Conservation (phyloP, 2,113 vertebrate genomes). For the Daboia siamensis region DNA sequence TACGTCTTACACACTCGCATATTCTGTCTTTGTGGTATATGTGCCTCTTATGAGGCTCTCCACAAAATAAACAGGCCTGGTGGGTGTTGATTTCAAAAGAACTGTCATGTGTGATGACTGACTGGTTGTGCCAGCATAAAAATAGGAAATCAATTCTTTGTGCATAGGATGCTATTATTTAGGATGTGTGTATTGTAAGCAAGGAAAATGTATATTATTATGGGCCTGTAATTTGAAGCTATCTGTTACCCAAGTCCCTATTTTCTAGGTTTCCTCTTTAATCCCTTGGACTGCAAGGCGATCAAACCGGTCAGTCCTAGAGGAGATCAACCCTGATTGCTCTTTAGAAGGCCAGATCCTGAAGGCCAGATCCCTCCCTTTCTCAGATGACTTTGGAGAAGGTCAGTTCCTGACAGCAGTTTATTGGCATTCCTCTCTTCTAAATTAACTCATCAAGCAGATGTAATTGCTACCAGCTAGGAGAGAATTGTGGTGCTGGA, state of each 20-base stretch:
- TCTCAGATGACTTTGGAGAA: too few relatives aligned
- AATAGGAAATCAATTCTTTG: neutral
- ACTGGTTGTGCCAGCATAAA: neutral
- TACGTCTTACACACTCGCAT: neutral
- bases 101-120: neutral
- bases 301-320: too few relatives aligned
- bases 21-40: neutral
- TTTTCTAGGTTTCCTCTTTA: neutral
- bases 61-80: neutral
- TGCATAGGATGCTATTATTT: neutral
- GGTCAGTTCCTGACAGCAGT: too few relatives aligned
- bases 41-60: neutral
- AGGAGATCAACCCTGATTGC: too few relatives aligned
- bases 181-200: neutral
- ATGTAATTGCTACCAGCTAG: too few relatives aligned
- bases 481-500: too few relatives aligned
- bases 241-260: neutral
- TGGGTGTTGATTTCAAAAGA: neutral
- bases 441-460: too few relatives aligned
- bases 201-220: neutral
- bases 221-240: neutral
- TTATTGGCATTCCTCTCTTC: too few relatives aligned
- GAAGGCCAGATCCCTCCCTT: too few relatives aligned
- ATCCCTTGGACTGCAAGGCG: neutral
- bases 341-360: too few relatives aligned